Base-by-base conservation (phyloP, 2,113 vertebrate genomes). In the Sorex fumeus region DNA sequence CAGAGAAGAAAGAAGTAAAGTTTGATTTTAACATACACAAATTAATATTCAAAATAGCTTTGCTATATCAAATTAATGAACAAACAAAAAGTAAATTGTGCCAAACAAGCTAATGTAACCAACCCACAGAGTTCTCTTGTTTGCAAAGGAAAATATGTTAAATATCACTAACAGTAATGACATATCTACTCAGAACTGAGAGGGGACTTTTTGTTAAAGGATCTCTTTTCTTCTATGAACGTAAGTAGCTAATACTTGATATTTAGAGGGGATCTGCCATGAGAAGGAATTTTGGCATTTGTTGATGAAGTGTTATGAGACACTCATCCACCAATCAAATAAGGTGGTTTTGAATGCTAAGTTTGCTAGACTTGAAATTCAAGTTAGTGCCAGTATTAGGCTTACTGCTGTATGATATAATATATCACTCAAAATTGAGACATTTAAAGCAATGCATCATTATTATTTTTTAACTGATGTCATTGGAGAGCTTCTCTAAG, bases 221-320 rank as follows among this genome's bases (percentile, higher is more conserved):
- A 6, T 82, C 53, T 88, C 62, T n/a, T 70, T 23, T 94, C 13
- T 69, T 50, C 6, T 34, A 8, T 86, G 57, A 88, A 8, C 43
- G 90, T 69, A 77, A 4, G 1, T 53, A 67, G 64, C 8, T 83
- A 45, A 93, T 27, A 53, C 71, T 83, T 62, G 70, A 82, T 64
- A 78, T 93, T 90, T 90, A 88, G 66, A 34, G 81, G 12, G 32
- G 25, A 23, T 72, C 19, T 69, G 6, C 69, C 71, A 40, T 40
- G 53, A 93, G n/a, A 40, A 79, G 90, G 88, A 79, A 78, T 79
- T 75, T 69, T 74, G 32, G 45, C 79, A 91, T 79, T 88, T 91
- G 30, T 3, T 19, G 62, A 53, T 50, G 28, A 32, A 77, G 45
- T 45, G 62, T 43, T 69, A 21, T 70, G 69, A 66, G 76, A 82